Base-by-base conservation (phyloP, 2,113 vertebrate species). In the Triplophysa rosa region DNA sequence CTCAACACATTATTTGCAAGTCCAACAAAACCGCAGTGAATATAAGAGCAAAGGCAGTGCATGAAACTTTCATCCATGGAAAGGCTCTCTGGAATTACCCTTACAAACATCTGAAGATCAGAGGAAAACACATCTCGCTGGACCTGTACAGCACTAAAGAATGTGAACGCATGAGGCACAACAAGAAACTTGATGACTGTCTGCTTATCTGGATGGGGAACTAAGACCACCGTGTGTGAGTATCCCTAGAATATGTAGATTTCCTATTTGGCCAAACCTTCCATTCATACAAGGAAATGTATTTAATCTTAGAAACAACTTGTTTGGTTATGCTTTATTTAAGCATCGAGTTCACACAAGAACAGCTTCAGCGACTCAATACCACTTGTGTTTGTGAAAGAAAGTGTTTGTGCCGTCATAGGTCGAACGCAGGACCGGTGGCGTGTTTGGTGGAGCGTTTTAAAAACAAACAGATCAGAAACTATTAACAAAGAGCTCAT, bases 401-500 rank as follows among this genome's bases (percentile, higher is more conserved):
- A n/a, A 71, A 75, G 73, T 23, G 40, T 37, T 49, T 47, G 64
- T 71, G 79, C 17, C 65, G 81, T 80, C 19, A 61, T 40, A 89
- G 87, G 88, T 89, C 88, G 88, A 86, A 82, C 66, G 83, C 66
- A 78, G 73, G 86, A 84, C 81, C 87, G 87, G 84, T 87, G 90
- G 84, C 88, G 87, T 89, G 88, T 86, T 87, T 88, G 80, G 85
- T 86, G 87, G 89, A 88, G 88, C 89, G 82, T 85, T 88, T 86
- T 82, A 84, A 91, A 91, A 92, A 93, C 87, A 90, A 93, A 92
- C 92, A 92, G 92, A 92, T 92, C 92, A 92, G 85, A 91, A 91
- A 92, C 90, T 92, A 93, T 93, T 94, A 93, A 89, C 89, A 90
- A 87, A 92, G 90, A 93, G 90, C 89, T 91, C 88, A 92, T 93